Conservation (phyloP, 37 sponge, comb jelly and placozoan species). For the Hormiphora californensis region DNA sequence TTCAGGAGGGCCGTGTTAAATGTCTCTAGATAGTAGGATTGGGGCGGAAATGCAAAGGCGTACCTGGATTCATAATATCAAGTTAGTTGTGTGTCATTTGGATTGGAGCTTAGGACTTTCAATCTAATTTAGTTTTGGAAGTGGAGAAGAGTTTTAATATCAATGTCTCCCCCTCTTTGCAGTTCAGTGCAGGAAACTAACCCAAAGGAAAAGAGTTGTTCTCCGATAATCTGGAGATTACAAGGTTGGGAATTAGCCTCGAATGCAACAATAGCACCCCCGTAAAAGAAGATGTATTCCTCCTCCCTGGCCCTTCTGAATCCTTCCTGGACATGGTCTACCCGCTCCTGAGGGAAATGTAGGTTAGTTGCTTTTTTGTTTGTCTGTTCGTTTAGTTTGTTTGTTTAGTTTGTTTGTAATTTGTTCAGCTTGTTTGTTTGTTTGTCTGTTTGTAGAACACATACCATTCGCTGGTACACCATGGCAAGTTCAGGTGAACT, state of each 20-base stretch:
- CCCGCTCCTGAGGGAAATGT: neutral
- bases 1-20: constrained; percentile 41
- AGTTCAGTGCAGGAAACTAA: neutral
- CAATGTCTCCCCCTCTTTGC: too few species aligned
- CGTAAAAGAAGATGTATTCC: constrained; percentile 49
- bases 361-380: neutral
- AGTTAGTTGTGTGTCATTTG: neutral
- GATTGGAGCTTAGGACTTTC: neutral
- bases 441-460: neutral
- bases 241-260: constrained; percentile 33
- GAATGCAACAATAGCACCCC: constrained; percentile 43
- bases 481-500: neutral
- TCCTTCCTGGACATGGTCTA: neutral
- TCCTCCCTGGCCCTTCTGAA: neutral
- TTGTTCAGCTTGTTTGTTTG: neutral
- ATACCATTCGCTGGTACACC: constrained; percentile 20
- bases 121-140: too few species aligned
- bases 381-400: too few species aligned
- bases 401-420: neutral
- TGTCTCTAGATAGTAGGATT: constrained; percentile 33
- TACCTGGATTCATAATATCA: constrained; percentile 2
- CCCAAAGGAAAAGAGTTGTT: constrained; percentile 45
- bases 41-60: constrained; percentile 43
- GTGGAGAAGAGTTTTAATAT: too few species aligned
- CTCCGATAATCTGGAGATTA: constrained; percentile 31